Base-by-base conservation (phyloP, 2,113 vertebrate genomes). In the Apteryx mantelli region DNA sequence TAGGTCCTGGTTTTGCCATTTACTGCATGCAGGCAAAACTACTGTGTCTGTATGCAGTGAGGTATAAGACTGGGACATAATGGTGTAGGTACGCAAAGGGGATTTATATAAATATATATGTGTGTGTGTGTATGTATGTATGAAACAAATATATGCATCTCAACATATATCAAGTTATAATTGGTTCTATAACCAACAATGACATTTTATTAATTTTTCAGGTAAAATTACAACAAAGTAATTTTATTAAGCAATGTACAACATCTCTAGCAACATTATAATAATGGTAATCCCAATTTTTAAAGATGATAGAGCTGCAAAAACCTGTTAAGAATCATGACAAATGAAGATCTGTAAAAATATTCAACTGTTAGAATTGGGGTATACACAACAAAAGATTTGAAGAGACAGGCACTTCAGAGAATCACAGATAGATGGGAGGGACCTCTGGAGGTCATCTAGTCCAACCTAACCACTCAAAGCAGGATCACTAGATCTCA, bases 21-120 rank as follows among this genome's bases (percentile, higher is more conserved):
- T 73, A 9, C 17, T 55, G 15, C 66, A 73, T 22, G 6, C 42
- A 52, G 32, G 40, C 25, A 64, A 64, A 91, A n/a, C 16, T 73
- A 42, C 46, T 56, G 46, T 65, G 15, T 28, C 32, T 71, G 7
- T 13, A 5, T 36, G 8, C 34, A 42, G 28, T 21, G 68, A 50
- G 28, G 14, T 7, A 26, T 1, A 0, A 87, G 22, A 36, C 15
- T 55, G n/a, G 11, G 8, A 36, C 58, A 18, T 17, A 61, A 69
- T 1, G 0, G 9, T 9, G 19, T 1, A 81, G 5, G 17, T 26
- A 40, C 26, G 25, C 25, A 56, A 15, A 26, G 13, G 2, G 3
- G 11, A 13, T 36, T 82, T 85, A 38, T 38, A 38, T 13, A 42
- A 30, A 20, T 5, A 44, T 15, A 18, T 14, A 34, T 3, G 34